Base-by-base conservation (phyloP, 2,888 invertebrate species). In the Oxycera nigricornis region DNA sequence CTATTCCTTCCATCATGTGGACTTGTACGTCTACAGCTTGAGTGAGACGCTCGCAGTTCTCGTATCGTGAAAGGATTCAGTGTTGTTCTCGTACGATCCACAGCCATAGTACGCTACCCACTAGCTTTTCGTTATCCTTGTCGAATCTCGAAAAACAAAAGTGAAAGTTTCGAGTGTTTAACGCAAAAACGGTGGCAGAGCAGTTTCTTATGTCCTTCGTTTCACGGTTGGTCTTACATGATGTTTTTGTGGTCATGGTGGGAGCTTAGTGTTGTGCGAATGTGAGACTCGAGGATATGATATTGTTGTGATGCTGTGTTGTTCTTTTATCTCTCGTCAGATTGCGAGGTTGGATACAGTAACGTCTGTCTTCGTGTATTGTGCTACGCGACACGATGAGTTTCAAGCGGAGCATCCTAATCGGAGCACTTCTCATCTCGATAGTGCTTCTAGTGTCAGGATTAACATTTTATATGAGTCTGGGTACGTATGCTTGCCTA, bases 381-480 rank as follows among this genome's bases (percentile, higher is more conserved):
- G 46, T 50, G 17, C n/a, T 68, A 50, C 31, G 30, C 62, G 31
- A 14, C 52, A 75, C 39, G 20, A 78, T 78, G 78, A 75, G 76
- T 70, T 76, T 77, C 65, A 75, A 74, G 70, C 72, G 84, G 22
- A 85, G 83, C 77, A 84, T 85, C 70, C 80, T 82, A 22, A 84
- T 83, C 78, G 85, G 85, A 77, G 79, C 81, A 73, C 78, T 81
- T 76, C 80, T 85, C 77, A 77, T 84, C 76, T 77, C 80, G 75
- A 78, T 82, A 75, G 80, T 85, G 74, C 75, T 84, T 74, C 73
- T 82, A 39, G 78, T 84, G 73, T 82, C 85, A 62, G 82, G 79
- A 35, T 72, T 84, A 61, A 83, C 84, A 75, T 85, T 82, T 77
- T 84, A 83, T 77, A 79, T 84, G 62, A 85, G 85, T 79, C 78